Conservation (phyloP, 2,888 invertebrate species). For the Gymnocheta viridis region DNA sequence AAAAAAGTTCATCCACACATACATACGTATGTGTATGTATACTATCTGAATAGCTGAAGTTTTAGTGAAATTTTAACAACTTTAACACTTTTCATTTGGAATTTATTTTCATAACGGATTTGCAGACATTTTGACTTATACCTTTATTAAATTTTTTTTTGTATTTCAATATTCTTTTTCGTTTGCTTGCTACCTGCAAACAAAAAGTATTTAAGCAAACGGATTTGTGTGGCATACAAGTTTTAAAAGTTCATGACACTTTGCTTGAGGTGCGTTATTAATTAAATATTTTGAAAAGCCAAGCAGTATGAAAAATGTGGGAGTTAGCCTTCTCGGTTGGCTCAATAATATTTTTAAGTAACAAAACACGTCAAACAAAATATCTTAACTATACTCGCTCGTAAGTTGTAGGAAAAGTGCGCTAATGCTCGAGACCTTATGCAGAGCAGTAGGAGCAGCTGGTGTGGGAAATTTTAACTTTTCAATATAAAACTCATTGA, state of each 20-base stretch:
- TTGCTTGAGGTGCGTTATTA: slow-evolving; percentile 17
- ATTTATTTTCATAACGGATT: slow-evolving; percentile 40
- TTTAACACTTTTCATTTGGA: slow-evolving; percentile 20
- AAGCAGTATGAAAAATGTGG: background rate
- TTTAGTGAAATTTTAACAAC: slow-evolving; percentile 10
- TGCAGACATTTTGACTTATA: slow-evolving; percentile 59
- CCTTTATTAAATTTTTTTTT: slow-evolving; percentile 48
- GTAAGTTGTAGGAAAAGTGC: too few relatives aligned
- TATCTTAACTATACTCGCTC: too few relatives aligned
- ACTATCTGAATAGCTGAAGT: slow-evolving; percentile 11
- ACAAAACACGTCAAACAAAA: background rate
- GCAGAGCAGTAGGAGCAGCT: too few relatives aligned
- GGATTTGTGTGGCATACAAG: slow-evolving; percentile 16
- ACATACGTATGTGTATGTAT: background rate
- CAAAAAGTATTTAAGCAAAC: slow-evolving; percentile 35
- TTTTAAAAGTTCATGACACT: slow-evolving; percentile 32
- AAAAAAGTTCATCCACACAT: background rate
- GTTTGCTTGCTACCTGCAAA: background rate
- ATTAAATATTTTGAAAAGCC: slow-evolving; percentile 11
- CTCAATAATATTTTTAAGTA: background rate
- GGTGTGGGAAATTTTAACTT: too few relatives aligned
- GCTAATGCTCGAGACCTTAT: too few relatives aligned
- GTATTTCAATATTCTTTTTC: slow-evolving; percentile 5
- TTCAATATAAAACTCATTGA: too few relatives aligned
- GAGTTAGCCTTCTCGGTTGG: background rate